Percentiles rank a stretch among this genome's conserved stretches.
Evolutionary conservation across 2,113 vertebrate species (phyloP).

Genomic region (Theropithecus gelada): DNA sequence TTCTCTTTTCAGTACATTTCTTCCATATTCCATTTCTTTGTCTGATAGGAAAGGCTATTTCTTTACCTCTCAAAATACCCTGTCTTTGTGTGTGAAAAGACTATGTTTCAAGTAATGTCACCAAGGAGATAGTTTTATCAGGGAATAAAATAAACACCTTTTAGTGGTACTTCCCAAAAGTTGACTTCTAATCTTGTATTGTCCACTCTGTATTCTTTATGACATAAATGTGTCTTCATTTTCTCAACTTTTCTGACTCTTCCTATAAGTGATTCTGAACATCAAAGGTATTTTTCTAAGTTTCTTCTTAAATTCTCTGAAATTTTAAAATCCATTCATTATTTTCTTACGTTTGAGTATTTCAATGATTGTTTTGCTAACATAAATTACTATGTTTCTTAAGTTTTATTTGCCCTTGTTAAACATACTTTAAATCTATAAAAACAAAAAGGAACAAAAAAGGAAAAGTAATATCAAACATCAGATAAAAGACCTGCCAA

Average conservation of each 20-base stretch:
- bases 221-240: constrained; percentile 11
- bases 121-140: neutral
- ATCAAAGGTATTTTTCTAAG: neutral
- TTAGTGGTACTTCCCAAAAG: neutral
- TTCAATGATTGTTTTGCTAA: constrained; percentile 16
- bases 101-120: neutral
- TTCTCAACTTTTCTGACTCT: neutral
- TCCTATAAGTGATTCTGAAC: neutral
- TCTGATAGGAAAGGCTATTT: neutral
- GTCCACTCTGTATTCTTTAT: neutral
- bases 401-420: constrained; percentile 21
- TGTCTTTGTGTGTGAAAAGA: neutral
- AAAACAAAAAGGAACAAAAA: neutral
- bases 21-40: neutral
- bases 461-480: neutral
- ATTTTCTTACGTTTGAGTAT: neutral
- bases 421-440: neutral
- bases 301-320: constrained; percentile 8
- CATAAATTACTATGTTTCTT: neutral
- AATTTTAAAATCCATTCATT: neutral
- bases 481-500: neutral
- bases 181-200: neutral
- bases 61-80: neutral
- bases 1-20: neutral
- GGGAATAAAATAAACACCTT: neutral